Percentiles rank a stretch among this genome's conserved stretches.
These are phyloP conservation scores for Stegophylla sp. DNA, from an alignment of 2,888 invertebrate genomes.

Conservation along the genomic window DNA sequence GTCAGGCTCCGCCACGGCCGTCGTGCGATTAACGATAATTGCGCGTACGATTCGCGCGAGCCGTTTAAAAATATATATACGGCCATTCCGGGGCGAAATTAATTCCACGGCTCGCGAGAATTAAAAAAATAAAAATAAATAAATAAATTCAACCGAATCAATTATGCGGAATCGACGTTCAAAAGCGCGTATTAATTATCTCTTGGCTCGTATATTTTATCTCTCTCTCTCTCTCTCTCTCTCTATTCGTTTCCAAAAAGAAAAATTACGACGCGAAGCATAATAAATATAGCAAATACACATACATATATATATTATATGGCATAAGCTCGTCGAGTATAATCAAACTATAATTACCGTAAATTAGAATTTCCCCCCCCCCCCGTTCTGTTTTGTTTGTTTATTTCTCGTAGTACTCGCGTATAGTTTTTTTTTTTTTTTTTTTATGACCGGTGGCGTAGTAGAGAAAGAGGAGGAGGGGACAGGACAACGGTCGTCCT, in stretches of 20 bases:
- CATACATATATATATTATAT: too few relatives aligned
- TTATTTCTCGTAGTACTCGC: too few relatives aligned
- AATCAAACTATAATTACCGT: not conserved
- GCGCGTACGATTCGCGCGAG: not conserved
- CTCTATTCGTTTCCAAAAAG: not conserved
- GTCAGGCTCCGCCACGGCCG: too few relatives aligned
- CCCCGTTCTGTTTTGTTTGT: too few relatives aligned
- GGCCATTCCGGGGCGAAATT: not conserved
- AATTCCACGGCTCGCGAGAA: not conserved
- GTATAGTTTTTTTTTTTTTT: too few relatives aligned
- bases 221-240: rapidly evolving
- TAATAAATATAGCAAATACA: not conserved
- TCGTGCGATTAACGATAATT: not conserved
- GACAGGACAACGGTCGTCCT: too few relatives aligned
- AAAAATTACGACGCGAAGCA: not conserved
- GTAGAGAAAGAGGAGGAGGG: too few relatives aligned
- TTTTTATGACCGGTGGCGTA: too few relatives aligned
- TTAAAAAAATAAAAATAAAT: not conserved
- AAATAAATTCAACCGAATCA: not conserved
- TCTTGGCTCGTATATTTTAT: not conserved
- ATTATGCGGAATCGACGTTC: not conserved
- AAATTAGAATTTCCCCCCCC: not conserved
- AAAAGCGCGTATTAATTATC: constrained; percentile 16
- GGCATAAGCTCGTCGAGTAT: not conserved
- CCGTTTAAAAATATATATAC: not conserved